Conservation (phyloP, 1,140 invertebrate genomes). For the Nymphalis io region DNA sequence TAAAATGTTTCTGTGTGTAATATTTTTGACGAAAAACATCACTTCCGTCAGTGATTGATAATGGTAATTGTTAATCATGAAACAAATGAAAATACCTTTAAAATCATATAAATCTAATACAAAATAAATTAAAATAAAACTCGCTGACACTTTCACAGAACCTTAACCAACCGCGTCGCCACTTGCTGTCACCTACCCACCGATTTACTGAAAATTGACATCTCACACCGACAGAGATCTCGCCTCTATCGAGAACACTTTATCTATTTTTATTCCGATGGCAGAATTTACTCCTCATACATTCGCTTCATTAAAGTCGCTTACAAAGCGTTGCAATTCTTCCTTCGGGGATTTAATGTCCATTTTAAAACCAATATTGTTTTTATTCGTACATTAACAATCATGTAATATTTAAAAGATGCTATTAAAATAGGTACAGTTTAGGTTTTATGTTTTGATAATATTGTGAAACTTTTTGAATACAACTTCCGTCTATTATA, state of each 20-base stretch:
- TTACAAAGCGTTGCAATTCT: conserved; percentile 6
- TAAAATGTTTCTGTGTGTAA: no score
- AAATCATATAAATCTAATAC: neutral
- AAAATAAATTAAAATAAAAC: neutral
- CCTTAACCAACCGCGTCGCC: conserved; percentile 35
- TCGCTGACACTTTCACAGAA: conserved; percentile 18
- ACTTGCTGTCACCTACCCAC: conserved; percentile 56
- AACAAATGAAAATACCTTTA: no score
- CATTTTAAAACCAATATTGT: neutral
- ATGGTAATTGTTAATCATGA: no score
- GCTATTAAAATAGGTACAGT: neutral
- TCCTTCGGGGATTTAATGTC: neutral
- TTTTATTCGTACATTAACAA: neutral
- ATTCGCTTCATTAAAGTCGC: conserved; percentile 36
- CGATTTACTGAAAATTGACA: conserved; percentile 64
- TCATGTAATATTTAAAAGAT: no score
- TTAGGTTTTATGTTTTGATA: no score
- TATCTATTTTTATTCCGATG: conserved; percentile 46
- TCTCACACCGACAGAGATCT: conserved; percentile 50
- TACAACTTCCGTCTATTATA: no score
- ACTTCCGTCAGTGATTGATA: no score
- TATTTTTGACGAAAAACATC: no score
- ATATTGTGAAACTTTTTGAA: no score
- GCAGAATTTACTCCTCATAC: conserved; percentile 28
- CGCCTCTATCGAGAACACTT: conserved; percentile 48